Evolutionary conservation across 2,113 vertebrate species (phyloP).

Genomic region (Cricetomys ansorgei): DNA sequence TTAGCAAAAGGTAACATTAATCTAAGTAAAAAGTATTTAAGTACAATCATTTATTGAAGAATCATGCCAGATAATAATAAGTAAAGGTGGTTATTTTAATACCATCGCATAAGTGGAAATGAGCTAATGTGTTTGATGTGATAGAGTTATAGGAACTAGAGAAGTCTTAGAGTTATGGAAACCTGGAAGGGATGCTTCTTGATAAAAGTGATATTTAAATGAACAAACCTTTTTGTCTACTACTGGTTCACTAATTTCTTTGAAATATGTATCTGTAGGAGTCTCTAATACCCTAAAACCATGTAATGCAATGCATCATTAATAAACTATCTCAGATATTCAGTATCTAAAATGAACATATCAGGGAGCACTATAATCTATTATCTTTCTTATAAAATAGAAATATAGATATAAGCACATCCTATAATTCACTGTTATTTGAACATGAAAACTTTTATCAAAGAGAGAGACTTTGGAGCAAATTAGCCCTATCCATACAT

Average conservation of each 20-base stretch:
- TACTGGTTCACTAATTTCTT: background rate
- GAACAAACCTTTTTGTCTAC: background rate
- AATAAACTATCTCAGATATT: background rate
- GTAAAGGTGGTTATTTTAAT: background rate
- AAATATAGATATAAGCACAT: background rate
- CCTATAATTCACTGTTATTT: background rate
- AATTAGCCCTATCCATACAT: background rate
- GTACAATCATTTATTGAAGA: background rate
- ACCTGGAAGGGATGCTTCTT: rapidly evolving
- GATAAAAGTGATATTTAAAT: background rate
- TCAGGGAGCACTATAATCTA: background rate
- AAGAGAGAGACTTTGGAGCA: background rate
- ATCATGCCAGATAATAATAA: background rate
- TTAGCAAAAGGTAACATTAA: background rate
- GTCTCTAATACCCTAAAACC: background rate
- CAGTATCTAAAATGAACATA: background rate
- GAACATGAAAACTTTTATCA: background rate
- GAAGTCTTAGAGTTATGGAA: background rate
- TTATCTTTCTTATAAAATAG: background rate
- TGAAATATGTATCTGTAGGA: background rate
- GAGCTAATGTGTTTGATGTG: background rate
- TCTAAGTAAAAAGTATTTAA: background rate
- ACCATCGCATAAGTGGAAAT: background rate
- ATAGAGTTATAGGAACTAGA: background rate
- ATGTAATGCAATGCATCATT: background rate